Conservation (phyloP, 2,113 vertebrate genomes). For the Melospiza melodia region DNA sequence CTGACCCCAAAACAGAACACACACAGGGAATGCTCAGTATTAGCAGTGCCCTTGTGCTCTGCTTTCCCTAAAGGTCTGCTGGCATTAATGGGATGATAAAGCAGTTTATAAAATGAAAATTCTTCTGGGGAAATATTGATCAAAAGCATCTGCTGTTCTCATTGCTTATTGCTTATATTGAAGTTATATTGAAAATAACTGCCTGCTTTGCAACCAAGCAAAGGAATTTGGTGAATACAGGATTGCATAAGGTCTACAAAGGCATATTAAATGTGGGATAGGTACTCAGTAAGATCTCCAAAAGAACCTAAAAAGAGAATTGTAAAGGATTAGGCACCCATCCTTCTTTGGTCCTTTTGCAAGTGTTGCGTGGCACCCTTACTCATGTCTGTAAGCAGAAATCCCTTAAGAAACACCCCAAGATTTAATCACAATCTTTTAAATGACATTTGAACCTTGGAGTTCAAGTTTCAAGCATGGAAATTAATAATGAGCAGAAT, state of each 20-base stretch:
- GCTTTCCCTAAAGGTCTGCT: neutral
- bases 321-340: neutral
- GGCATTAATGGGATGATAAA: neutral
- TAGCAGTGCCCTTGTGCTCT: neutral
- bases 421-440: neutral
- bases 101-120: neutral
- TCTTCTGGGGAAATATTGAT: neutral
- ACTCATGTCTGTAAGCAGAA: neutral
- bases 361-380: neutral
- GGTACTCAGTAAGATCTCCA: neutral
- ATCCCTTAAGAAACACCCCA: neutral
- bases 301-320: neutral
- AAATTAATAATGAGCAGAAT: constrained; percentile 26
- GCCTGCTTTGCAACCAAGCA: neutral
- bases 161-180: neutral
- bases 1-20: neutral
- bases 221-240: neutral
- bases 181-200: constrained; percentile 17
- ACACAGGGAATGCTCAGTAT: neutral
- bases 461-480: neutral
- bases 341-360: neutral
- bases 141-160: neutral
- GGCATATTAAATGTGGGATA: neutral
- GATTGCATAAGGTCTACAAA: neutral
- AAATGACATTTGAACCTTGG: neutral